Evolutionary conservation across 2,888 invertebrate species (phyloP), one percentile per base, ranked within the genome.

Genomic region (Ichneumoninae sp.): DNA sequence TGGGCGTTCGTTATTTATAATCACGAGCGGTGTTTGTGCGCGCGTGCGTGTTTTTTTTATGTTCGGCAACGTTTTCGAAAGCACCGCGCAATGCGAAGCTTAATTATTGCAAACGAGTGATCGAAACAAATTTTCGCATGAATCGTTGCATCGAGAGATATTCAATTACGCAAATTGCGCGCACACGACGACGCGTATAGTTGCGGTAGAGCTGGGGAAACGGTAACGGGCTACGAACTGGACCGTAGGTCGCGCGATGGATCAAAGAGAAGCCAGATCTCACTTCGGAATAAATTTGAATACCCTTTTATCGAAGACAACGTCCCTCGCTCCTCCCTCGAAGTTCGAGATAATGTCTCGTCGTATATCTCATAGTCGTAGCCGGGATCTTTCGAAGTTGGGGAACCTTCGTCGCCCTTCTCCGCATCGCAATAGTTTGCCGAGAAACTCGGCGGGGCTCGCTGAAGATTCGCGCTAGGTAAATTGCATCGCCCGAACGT

Each of bases 401-500:
- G 22, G 8, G 26, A 71, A 40, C 57, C 57, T 47, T 40, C 44
- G 30, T 16, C 22, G 33, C 57, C 22, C 57, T 57, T 22, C 57
- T 26, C 22, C 54, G 13, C 19, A n/a, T 10, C 57, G 10, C 57
- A 26, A 26, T 44, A 52, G 54, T 71, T 57, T 52, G 36, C 50
- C 19, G 40, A 5, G 36, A 65, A 75, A 44, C 40, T 57, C 16
- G 10, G 22, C 13, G 57, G 44, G 16, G 44, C 72, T 72, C 69
- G 68, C 50, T 80, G 44, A 66, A 44, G 36, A 33, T 44, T 47
- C 26, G 36, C 33, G 40, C 10, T 62, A 62, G 68, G 22, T 74
- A 74, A 75, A 75, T 74, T 80, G 30, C 66, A 68, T 57, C 26
- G 36, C 40, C 13, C 57, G 52, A n/a, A 65, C 50, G 44, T 76